Conservation (phyloP, 1,140 invertebrate genomes). For the Himalopsyche phryganea region DNA sequence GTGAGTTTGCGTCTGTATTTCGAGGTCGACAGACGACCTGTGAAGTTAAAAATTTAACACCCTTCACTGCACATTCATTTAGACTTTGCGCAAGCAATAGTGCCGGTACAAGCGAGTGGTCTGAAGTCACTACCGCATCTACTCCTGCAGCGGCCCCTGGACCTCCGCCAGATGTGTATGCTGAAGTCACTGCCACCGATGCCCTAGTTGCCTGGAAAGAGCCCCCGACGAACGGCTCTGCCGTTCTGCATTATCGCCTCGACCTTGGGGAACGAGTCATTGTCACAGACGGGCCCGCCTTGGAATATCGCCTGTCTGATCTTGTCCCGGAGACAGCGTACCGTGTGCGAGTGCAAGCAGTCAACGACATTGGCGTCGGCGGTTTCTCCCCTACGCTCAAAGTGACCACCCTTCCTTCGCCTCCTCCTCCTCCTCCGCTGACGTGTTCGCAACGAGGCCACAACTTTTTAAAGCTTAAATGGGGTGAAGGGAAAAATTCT, state of each 20-base stretch:
- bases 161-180: conserved; percentile 58
- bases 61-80: conserved; percentile 76
- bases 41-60: conserved; percentile 69
- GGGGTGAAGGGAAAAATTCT: conserved; percentile 66
- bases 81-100: conserved; percentile 73
- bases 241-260: conserved; percentile 72
- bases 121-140: conserved; percentile 58
- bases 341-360: conserved; percentile 74
- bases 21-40: conserved; percentile 55
- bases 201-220: conserved; percentile 69
- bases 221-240: conserved; percentile 67
- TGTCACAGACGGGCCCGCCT: conserved; percentile 54
- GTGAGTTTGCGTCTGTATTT: conserved; percentile 53
- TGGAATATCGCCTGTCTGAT: conserved; percentile 51
- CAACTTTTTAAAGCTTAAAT: conserved; percentile 82
- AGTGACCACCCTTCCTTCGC: conserved; percentile 68
- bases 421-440: conserved; percentile 70
- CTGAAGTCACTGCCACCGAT: conserved; percentile 61
- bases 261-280: conserved; percentile 64
- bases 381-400: conserved; percentile 69
- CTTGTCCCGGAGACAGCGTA: conserved; percentile 58
- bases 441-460: conserved; percentile 68
- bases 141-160: conserved; percentile 73
- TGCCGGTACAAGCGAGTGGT: conserved; percentile 71
- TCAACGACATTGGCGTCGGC: conserved; percentile 79